phyloP scores from a whole-genome alignment of 2,888 invertebrate genomes.

The Punctoribates punctum region DNA sequence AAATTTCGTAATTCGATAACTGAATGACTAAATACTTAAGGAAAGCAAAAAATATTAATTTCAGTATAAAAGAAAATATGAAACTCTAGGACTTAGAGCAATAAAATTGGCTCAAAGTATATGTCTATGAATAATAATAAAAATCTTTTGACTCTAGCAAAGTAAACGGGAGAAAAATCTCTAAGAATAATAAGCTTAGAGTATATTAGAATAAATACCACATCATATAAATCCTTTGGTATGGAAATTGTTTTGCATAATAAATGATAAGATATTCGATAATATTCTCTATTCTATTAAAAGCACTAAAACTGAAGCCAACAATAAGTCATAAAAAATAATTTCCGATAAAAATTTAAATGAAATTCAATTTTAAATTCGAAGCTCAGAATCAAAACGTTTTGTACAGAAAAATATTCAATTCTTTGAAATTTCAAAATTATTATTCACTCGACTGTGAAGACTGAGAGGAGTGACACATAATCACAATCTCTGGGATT shows the following conservation, averaged over 20 bases:
- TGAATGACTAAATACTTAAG: constrained; percentile 15
- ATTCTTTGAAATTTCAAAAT: too few species aligned
- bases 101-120: constrained; percentile 14
- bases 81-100: constrained; percentile 14
- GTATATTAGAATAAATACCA: constrained; percentile 31
- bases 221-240: constrained; percentile 9
- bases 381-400: not conserved
- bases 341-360: not conserved
- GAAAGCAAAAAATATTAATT: not conserved
- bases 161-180: not conserved
- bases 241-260: constrained; percentile 18
- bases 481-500: not conserved
- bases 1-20: constrained; percentile 20
- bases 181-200: constrained; percentile 30
- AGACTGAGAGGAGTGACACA: too few species aligned
- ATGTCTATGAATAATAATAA: not conserved
- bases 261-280: not conserved
- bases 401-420: constrained; percentile 2
- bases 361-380: not conserved
- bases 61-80: constrained; percentile 16
- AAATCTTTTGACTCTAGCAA: not conserved
- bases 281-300: not conserved
- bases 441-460: too few species aligned
- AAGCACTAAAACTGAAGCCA: not conserved
- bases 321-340: constrained; percentile 7